Base-by-base conservation (phyloP, 2,888 invertebrate genomes). In the Patella pellucida region DNA sequence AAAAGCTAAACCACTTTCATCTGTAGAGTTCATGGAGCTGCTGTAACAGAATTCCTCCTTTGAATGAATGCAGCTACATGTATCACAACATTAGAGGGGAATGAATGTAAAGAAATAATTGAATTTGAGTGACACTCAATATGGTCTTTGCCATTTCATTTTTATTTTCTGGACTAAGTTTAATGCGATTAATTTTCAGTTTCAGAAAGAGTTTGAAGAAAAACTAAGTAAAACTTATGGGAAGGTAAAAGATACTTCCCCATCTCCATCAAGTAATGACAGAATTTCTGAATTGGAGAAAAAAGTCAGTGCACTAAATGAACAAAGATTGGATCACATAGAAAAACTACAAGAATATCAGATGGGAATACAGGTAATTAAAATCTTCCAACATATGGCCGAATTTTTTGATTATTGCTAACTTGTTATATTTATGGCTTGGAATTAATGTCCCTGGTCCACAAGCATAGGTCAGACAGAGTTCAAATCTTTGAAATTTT, bases 331-430 rank as follows among this genome's bases (percentile, higher is more conserved):
- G 56, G 85, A 88, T 73, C 85, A 87, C 71, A 81, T 89, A 77
- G 89, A 89, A 79, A 82, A 80, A 72, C 78, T 88, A 76, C 87
- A 88, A 76, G 85, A 86, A 69, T 85, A 88, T 68, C 87, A 88
- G 74, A 80, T 88, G 69, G 83, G 85, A 71, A 83, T 87, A 82
- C 88, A 89, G 87, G 89, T 88, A 71, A 41, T 41, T 41, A 41
- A 41, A 9, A 41, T 41, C 41, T 7, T n/a, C 1, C 41, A 41
- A 41, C 41, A 41, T 41, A 41, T 41, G 41, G 9, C 41, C 0
- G 41, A 16, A 9, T 27, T 12, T n/a, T 2, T 23, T 9, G 15
- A 31, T 16, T 15, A 27, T 73, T 62, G 19, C 50, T 41, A 19
- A 31, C 41, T 69, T 23, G 2, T 69, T 12, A n/a, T 56, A 2